Conservation (phyloP, 2,888 invertebrate genomes). For the Zygaena filipendulae region DNA sequence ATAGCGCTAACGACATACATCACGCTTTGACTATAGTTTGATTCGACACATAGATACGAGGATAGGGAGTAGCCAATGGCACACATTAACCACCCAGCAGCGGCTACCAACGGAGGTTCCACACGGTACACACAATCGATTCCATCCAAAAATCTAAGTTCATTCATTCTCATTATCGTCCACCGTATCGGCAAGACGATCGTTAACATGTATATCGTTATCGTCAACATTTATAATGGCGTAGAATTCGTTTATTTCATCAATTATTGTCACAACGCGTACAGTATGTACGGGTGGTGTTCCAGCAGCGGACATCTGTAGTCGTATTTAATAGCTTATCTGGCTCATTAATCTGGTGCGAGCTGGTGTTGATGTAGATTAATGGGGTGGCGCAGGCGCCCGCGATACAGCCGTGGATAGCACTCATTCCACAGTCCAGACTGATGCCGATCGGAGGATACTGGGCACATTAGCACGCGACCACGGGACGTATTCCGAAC, state of each 20-base stretch:
- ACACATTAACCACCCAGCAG: slow-evolving; percentile 33
- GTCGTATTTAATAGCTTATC: slow-evolving; percentile 61
- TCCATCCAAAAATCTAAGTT: slow-evolving; percentile 33
- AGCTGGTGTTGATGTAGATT: slow-evolving; percentile 65
- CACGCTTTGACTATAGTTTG: too few relatives aligned
- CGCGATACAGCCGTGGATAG: slow-evolving; percentile 51
- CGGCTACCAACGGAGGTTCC: slow-evolving; percentile 4
- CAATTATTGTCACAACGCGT: slow-evolving; percentile 39
- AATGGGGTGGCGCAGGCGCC: slow-evolving; percentile 55
- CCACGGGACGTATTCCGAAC: slow-evolving; percentile 15
- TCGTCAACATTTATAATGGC: slow-evolving; percentile 52
- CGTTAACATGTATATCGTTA: too few relatives aligned
- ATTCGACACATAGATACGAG: too few relatives aligned
- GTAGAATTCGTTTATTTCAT: slow-evolving; percentile 51
- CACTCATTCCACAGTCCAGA: slow-evolving; percentile 48
- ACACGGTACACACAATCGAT: slow-evolving; percentile 26
- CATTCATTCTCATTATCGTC: slow-evolving; percentile 55
- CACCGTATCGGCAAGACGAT: slow-evolving; percentile 21
- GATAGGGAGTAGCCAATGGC: too few relatives aligned
- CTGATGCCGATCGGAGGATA: slow-evolving; percentile 41
- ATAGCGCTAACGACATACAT: too few relatives aligned
- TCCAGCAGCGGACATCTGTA: slow-evolving; percentile 48
- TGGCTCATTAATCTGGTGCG: slow-evolving; percentile 60
- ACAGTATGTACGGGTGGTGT: slow-evolving; percentile 31
- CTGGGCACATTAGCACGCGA: slow-evolving; percentile 35